Conservation (phyloP, 2,888 invertebrate species). For the Ctenicera cuprea region DNA sequence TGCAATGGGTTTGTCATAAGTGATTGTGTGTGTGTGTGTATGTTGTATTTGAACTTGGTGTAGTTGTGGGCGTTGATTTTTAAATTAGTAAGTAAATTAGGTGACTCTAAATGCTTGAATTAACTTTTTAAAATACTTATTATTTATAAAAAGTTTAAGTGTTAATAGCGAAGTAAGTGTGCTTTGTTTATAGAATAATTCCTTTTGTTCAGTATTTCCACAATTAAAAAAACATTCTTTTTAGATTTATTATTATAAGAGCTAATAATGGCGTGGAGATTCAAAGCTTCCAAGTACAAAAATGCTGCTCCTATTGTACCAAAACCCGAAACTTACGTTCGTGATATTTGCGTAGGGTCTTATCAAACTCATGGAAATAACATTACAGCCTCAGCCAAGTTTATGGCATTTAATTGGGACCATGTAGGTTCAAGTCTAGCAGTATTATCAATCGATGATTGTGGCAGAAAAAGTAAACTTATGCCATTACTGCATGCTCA, state of each 20-base stretch:
- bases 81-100: constrained; percentile 26
- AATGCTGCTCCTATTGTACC: constrained; percentile 97
- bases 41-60: constrained; percentile 36
- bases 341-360: constrained; percentile 93
- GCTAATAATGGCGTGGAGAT: constrained; percentile 89
- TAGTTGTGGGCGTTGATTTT: constrained; percentile 40
- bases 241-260: constrained; percentile 9
- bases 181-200: not conserved
- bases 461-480: constrained; percentile 91
- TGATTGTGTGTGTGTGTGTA: constrained; percentile 27
- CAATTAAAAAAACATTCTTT: not conserved
- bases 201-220: not conserved
- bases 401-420: constrained; percentile 97
- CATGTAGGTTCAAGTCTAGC: constrained; percentile 94
- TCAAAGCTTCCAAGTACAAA: constrained; percentile 98
- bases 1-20: constrained; percentile 47
- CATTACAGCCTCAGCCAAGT: constrained; percentile 93
- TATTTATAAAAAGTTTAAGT: not conserved
- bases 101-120: not conserved
- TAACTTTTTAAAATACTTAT: not conserved
- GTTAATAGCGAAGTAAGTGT: not conserved
- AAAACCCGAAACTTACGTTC: constrained; percentile 91
- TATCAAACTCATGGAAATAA: constrained; percentile 97
- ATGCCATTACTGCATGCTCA: constrained; percentile 91
- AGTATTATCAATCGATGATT: constrained; percentile 90